phyloP scores from a whole-genome alignment of 2,797 vertebrate genomes.

The Chrosomus eos region DNA sequence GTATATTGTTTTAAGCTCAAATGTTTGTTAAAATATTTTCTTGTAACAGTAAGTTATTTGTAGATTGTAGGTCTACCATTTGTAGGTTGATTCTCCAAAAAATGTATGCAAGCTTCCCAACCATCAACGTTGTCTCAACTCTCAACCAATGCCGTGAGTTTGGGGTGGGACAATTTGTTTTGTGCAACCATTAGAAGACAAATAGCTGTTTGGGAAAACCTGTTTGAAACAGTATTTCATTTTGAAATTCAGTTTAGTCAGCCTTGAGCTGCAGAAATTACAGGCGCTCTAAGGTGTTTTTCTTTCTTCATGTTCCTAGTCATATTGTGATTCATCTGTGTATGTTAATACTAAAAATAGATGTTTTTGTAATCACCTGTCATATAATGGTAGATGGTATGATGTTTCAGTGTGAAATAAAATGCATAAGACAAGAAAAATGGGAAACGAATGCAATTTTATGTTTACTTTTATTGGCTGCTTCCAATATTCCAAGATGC shows the following conservation, averaged over 20 bases:
- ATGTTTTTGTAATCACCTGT: neutral
- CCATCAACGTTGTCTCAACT: neutral
- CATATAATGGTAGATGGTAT: too few species aligned
- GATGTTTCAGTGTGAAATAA: neutral
- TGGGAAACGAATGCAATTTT: neutral
- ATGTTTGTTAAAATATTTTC: neutral
- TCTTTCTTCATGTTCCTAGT: neutral
- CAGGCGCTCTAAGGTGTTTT: neutral
- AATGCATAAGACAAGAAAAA: neutral
- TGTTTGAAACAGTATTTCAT: neutral
- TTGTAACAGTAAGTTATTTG: neutral
- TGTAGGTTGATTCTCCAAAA: neutral
- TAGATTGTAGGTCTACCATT: neutral
- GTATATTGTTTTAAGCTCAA: neutral
- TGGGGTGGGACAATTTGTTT: neutral
- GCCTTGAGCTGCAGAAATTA: neutral
- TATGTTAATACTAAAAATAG: neutral
- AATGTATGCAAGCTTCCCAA: neutral
- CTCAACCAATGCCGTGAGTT: neutral
- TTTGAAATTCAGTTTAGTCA: neutral
- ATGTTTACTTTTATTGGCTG: neutral
- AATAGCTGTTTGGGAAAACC: neutral
- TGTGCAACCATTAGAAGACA: neutral
- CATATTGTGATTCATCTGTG: neutral
- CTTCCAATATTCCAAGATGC: neutral